These are phyloP conservation scores for Leucosticte australis DNA, from an alignment of 2,113 vertebrate genomes.

Conservation along the genomic window DNA sequence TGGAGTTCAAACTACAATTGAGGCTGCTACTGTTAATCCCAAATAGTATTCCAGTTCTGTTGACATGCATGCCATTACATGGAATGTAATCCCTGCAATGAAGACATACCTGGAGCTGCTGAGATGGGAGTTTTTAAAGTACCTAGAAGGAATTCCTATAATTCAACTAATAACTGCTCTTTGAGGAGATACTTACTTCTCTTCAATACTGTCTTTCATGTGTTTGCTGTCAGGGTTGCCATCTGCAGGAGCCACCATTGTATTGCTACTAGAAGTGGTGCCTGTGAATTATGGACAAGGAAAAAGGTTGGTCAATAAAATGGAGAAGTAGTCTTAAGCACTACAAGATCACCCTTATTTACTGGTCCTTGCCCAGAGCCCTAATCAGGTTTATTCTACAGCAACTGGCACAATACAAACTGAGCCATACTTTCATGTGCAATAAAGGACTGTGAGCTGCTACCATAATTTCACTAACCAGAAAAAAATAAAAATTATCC, in stretches of 20 bases:
- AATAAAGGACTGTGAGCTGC: background rate
- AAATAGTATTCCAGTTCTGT: background rate
- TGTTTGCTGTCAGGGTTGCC: conserved; percentile 86
- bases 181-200: conserved; percentile 78
- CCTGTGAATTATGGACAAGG: conserved; percentile 68
- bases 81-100: background rate
- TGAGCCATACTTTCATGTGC: background rate
- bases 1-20: background rate
- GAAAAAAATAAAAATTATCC: background rate
- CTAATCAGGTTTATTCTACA: background rate
- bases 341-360: background rate
- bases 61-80: background rate
- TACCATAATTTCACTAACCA: background rate
- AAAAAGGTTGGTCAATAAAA: background rate
- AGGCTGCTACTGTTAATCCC: background rate
- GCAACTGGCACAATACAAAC: background rate
- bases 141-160: background rate
- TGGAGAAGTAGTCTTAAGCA: background rate
- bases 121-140: background rate
- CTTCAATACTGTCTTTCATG: conserved; percentile 88
- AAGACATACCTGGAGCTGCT: background rate
- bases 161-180: background rate
- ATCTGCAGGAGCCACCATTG: conserved; percentile 93
- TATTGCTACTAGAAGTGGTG: conserved; percentile 98
- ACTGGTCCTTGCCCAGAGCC: background rate